These are phyloP conservation scores for Bolborhynchus lineola DNA, from an alignment of 2,113 vertebrate species.

Conservation along the genomic window DNA sequence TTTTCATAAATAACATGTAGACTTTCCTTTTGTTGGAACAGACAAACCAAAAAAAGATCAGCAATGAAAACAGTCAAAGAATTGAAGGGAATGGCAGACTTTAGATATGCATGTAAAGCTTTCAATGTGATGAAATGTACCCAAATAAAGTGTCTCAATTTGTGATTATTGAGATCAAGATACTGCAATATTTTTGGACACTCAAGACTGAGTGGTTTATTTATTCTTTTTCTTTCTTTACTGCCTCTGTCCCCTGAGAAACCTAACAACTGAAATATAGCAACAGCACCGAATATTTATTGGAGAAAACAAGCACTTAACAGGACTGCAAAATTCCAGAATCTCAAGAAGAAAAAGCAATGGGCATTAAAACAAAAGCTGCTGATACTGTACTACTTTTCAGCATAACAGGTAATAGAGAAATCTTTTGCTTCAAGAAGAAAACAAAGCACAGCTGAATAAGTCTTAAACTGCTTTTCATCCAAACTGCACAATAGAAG, in stretches of 20 bases:
- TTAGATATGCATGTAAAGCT: constrained; percentile 26
- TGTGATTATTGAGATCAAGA: constrained; percentile 57
- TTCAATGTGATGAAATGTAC: constrained; percentile 37
- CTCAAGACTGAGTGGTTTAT: constrained; percentile 62
- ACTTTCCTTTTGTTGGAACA: neutral
- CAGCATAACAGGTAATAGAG: neutral
- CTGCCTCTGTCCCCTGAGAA: constrained; percentile 61
- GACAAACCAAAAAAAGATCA: neutral
- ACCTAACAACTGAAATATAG: constrained; percentile 54
- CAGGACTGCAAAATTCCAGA: constrained; percentile 14
- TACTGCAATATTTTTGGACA: constrained; percentile 52
- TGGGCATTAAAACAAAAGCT: neutral
- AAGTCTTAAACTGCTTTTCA: neutral
- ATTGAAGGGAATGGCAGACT: neutral
- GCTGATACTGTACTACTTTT: neutral
- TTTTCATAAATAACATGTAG: neutral
- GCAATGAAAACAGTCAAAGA: neutral
- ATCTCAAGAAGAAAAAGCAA: constrained; percentile 18
- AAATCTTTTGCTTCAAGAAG: neutral
- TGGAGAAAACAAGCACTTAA: constrained; percentile 37
- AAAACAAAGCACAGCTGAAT: neutral
- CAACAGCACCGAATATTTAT: constrained; percentile 31
- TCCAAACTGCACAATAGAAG: neutral
- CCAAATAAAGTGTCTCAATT: constrained; percentile 57
- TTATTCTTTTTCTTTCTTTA: constrained; percentile 68